A percentile compares a stretch with the other conserved stretches of the same genome.
Evolutionary conservation across 2,797 vertebrate genomes (phyloP).

Genomic region (Prunella strophiata): DNA sequence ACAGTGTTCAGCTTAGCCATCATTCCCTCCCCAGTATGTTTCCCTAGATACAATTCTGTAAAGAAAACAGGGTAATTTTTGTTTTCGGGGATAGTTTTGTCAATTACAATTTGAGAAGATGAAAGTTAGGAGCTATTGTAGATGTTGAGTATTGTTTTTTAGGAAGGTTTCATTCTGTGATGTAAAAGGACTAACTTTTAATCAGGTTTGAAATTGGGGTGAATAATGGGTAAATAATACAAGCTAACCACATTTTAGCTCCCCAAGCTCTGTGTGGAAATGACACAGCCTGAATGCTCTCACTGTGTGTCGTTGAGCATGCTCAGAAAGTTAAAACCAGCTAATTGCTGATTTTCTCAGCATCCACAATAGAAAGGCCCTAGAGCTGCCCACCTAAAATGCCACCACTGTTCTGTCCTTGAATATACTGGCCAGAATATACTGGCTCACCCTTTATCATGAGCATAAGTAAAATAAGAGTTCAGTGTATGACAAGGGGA

Average conservation of each 20-base stretch:
- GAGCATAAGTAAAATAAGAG: neutral
- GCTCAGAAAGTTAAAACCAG: neutral
- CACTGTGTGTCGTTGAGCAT: neutral
- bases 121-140: neutral
- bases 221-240: neutral
- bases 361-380: neutral
- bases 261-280: neutral
- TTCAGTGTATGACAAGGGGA: accelerated
- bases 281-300: neutral
- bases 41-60: neutral
- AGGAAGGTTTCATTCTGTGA: neutral
- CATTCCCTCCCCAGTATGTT: neutral
- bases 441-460: neutral
- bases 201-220: neutral
- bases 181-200: neutral
- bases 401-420: neutral
- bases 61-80: neutral
- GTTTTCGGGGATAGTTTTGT: neutral
- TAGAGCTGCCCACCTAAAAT: neutral
- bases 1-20: neutral
- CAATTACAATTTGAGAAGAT: neutral
- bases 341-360: neutral
- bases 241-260: neutral
- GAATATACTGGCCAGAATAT: neutral
- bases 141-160: neutral